Conservation (phyloP, 2,113 vertebrate genomes). For the Verasper variegatus region DNA sequence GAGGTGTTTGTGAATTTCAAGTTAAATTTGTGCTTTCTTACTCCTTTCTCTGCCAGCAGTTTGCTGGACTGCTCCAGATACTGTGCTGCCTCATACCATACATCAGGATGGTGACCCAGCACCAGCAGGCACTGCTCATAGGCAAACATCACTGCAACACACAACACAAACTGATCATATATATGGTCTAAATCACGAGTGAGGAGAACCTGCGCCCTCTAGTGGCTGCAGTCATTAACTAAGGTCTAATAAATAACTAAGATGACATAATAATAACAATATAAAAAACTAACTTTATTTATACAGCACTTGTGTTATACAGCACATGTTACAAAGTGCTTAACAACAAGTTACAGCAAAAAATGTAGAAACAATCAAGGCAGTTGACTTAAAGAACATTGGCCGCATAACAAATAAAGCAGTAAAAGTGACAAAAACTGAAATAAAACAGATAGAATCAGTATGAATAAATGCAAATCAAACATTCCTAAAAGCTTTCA, state of each 20-base stretch:
- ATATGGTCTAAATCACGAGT: not conserved
- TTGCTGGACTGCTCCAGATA: constrained; percentile 99
- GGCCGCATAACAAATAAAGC: too few species aligned
- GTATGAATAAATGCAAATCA: not conserved
- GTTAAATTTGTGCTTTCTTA: constrained; percentile 66
- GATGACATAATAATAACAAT: too few species aligned
- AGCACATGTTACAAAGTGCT: too few species aligned
- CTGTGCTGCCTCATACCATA: constrained; percentile 99
- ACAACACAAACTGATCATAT: constrained; percentile 46
- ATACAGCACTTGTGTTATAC: too few species aligned
- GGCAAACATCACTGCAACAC: constrained; percentile 95
- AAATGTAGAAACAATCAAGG: too few species aligned
- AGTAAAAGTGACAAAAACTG: too few species aligned
- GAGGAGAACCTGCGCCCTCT: constrained; percentile 26
- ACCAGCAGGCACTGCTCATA: constrained; percentile 99
- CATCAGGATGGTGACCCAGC: constrained; percentile 96
- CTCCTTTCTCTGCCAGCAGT: constrained; percentile 97
- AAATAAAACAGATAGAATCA: too few species aligned
- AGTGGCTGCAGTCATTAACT: constrained; percentile 14
- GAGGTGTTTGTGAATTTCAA: not conserved
- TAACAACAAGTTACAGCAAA: too few species aligned
- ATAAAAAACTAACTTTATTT: too few species aligned
- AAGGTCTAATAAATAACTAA: too few species aligned
- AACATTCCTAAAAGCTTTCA: not conserved
- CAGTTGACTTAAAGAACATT: too few species aligned